A percentile compares a stretch with the other conserved stretches of the same genome.
These are phyloP conservation scores for Spheniscus humboldti DNA, from an alignment of 2,797 vertebrate genomes.

Conservation along the genomic window DNA sequence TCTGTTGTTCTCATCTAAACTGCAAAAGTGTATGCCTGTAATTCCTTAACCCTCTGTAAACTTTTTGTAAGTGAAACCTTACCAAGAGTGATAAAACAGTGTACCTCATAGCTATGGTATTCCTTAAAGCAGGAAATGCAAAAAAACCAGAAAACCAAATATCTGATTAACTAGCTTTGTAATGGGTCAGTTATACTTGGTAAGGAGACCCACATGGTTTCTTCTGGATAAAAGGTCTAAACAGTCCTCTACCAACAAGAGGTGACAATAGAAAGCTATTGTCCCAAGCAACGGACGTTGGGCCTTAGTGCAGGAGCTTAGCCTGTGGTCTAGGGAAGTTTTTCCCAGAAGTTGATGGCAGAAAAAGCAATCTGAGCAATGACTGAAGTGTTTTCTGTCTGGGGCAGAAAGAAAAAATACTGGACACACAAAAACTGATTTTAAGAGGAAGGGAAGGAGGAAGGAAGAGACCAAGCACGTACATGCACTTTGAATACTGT, in stretches of 20 bases:
- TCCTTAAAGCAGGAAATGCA: neutral
- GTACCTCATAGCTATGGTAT: neutral
- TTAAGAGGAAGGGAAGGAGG: neutral
- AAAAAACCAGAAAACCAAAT: neutral
- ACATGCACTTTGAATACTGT: neutral
- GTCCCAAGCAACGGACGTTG: fast-evolving
- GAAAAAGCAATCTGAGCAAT: neutral
- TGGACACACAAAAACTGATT: neutral
- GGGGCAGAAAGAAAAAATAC: neutral
- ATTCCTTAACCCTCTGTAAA: neutral
- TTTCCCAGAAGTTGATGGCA: neutral
- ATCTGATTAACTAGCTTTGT: neutral
- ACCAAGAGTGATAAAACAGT: neutral
- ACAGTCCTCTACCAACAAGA: neutral
- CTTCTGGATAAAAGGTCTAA: neutral
- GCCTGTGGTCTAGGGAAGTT: too few relatives aligned
- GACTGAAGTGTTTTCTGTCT: neutral
- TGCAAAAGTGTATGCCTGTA: neutral
- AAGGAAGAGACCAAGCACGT: fast-evolving
- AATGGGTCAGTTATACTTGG: neutral
- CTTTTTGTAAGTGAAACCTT: neutral
- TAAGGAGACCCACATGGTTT: neutral
- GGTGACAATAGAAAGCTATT: fast-evolving
- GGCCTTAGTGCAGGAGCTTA: neutral
- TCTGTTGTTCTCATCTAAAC: neutral